These are phyloP conservation scores for Eretmochelys imbricata DNA, from an alignment of 2,113 vertebrate genomes.

Conservation along the genomic window DNA sequence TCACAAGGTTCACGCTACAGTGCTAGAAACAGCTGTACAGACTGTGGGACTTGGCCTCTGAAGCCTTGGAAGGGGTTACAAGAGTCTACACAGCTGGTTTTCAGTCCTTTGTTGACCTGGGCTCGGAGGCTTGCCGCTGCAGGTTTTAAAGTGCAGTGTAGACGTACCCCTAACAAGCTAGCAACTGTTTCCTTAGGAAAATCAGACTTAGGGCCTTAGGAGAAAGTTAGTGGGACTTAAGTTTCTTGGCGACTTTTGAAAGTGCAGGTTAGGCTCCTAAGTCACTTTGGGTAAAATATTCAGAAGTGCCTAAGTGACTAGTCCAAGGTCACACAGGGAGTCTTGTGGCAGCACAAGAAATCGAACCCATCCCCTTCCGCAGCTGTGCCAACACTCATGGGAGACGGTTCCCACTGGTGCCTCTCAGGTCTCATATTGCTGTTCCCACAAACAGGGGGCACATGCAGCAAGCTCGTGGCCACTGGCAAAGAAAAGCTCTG, in stretches of 20 bases:
- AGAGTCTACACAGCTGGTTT: background rate
- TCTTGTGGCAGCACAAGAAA: background rate
- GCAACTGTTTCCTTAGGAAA: background rate
- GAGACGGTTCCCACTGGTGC: rapidly evolving
- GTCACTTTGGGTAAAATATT: background rate
- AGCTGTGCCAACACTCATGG: rapidly evolving
- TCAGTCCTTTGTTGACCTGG: background rate
- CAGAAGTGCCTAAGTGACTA: background rate
- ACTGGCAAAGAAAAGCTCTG: background rate
- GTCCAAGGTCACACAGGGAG: background rate
- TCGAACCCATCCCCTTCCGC: background rate
- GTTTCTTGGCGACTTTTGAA: background rate
- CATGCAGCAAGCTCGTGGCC: background rate
- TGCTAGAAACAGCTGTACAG: background rate
- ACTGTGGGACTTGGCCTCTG: background rate
- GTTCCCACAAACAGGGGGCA: background rate
- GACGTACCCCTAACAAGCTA: background rate
- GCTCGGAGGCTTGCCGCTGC: background rate
- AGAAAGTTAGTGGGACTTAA: background rate
- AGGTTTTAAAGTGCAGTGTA: background rate
- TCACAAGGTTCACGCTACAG: too few relatives aligned
- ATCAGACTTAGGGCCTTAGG: background rate
- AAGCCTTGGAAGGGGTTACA: background rate
- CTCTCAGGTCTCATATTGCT: rapidly evolving
- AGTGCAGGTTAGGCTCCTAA: background rate